Percentiles rank a stretch among this genome's conserved stretches.
These are phyloP conservation scores for Octonoba sinensis DNA, from an alignment of 2,888 invertebrate species.

Conservation along the genomic window DNA sequence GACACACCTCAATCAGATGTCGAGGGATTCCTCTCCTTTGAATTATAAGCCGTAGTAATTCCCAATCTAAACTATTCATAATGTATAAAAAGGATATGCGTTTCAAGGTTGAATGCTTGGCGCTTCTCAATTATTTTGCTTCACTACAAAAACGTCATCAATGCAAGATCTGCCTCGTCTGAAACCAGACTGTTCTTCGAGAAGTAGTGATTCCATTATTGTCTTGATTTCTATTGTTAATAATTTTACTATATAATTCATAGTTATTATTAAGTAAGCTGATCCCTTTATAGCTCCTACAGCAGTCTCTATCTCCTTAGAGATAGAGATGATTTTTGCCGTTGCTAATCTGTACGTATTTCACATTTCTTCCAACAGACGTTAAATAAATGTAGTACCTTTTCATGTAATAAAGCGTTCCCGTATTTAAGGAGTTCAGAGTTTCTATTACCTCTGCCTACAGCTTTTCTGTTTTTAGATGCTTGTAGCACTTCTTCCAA, in stretches of 20 bases:
- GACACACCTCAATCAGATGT: no score
- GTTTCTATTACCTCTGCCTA: background rate
- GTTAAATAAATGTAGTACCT: background rate
- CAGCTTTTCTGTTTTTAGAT: background rate
- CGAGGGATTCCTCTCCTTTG: no score
- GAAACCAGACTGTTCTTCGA: conserved; percentile 1
- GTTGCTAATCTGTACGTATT: conserved; percentile 1
- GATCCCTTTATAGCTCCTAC: background rate
- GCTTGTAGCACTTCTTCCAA: no score
- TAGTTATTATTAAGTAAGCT: conserved; percentile 1
- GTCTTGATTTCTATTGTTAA: background rate
- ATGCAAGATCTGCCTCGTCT: conserved; percentile 6
- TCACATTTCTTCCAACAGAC: background rate
- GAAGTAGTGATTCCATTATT: conserved; percentile 4
- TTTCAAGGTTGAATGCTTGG: no score
- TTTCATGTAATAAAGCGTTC: background rate
- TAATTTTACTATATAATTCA: background rate
- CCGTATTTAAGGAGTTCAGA: background rate
- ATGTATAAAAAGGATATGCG: no score
- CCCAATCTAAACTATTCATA: no score
- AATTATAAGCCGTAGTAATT: no score
- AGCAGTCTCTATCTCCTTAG: background rate
- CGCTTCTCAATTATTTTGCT: conserved; percentile 3
- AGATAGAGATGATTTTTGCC: conserved; percentile 6
- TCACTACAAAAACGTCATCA: conserved; percentile 2